Percentiles rank a stretch among this genome's conserved stretches.
These are phyloP conservation scores for Gambusia holbrooki DNA, from an alignment of 2,113 vertebrate species.

Conservation along the genomic window DNA sequence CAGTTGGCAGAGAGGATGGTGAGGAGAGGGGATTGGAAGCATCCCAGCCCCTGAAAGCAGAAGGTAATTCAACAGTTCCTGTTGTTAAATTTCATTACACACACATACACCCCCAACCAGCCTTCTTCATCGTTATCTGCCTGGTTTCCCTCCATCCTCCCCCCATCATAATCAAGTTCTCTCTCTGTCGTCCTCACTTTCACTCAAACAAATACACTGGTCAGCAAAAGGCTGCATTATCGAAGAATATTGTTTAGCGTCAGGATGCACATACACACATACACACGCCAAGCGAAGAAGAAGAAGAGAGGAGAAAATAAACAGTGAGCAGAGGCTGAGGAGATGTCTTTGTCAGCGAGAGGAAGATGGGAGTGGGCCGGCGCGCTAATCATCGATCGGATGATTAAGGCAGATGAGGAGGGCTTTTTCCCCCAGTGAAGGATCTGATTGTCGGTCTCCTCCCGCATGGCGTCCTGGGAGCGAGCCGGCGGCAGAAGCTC, in stretches of 20 bases:
- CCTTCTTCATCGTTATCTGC: slow-evolving; percentile 35
- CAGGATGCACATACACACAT: neutral
- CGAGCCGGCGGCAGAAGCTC: slow-evolving; percentile 68
- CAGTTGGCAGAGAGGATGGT: slow-evolving; percentile 29
- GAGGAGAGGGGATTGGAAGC: slow-evolving; percentile 65
- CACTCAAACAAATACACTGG: slow-evolving; percentile 29
- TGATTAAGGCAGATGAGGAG: slow-evolving; percentile 97
- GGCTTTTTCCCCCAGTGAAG: slow-evolving; percentile 89
- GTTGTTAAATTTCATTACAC: slow-evolving; percentile 69
- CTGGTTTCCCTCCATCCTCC: slow-evolving; percentile 3
- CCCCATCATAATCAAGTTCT: slow-evolving; percentile 47
- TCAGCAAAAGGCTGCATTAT: slow-evolving; percentile 46
- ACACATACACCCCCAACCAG: neutral
- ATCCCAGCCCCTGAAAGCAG: slow-evolving; percentile 63
- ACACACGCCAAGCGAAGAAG: slow-evolving; percentile 1
- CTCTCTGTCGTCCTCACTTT: slow-evolving; percentile 42
- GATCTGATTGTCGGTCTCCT: slow-evolving; percentile 92
- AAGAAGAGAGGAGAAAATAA: slow-evolving; percentile 29
- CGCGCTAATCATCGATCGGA: slow-evolving; percentile 91
- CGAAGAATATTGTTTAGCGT: slow-evolving; percentile 26
- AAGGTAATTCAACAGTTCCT: slow-evolving; percentile 64
- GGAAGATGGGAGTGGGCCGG: slow-evolving; percentile 81
- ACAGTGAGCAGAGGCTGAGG: slow-evolving; percentile 46
- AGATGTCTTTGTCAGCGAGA: slow-evolving; percentile 85
- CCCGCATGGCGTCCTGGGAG: slow-evolving; percentile 81